A percentile compares a stretch with the other conserved stretches of the same genome.
phyloP scores from a whole-genome alignment of 2,888 invertebrate genomes.

The Vannuccia rotundouncinata region DNA sequence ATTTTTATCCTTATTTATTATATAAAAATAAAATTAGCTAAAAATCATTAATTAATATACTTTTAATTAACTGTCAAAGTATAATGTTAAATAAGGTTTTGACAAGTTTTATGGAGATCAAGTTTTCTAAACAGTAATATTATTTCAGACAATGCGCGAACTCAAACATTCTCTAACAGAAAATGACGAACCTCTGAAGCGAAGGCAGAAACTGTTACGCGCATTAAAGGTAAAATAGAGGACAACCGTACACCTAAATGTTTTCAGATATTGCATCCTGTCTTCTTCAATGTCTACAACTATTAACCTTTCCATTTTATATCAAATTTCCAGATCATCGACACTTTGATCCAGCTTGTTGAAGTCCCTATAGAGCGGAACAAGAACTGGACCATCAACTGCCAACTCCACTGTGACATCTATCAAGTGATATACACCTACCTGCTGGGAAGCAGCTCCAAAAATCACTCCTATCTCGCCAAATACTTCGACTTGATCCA shows the following conservation, averaged over 20 bases:
- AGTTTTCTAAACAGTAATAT: no score
- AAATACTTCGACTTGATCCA: conserved; percentile 42
- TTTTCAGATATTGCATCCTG: no score
- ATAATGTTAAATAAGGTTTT: no score
- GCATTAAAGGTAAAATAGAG: background rate
- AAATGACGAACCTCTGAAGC: background rate
- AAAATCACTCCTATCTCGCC: conserved; percentile 41
- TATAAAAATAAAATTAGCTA: no score
- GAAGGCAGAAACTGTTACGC: background rate
- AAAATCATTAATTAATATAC: no score
- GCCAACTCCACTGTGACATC: conserved; percentile 3
- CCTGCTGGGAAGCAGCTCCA: conserved; percentile 40
- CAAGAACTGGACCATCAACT: background rate
- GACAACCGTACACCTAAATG: no score
- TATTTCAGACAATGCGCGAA: conserved; percentile 5
- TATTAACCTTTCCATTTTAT: no score
- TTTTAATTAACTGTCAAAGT: no score
- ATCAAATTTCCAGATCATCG: background rate
- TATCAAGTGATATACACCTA: conserved; percentile 37
- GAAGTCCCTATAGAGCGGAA: background rate
- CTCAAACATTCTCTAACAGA: background rate
- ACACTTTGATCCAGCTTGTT: background rate
- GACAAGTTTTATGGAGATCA: no score
- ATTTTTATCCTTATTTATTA: no score
- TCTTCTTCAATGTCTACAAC: no score